Base-by-base conservation (phyloP, 2,797 vertebrate genomes). In the Rhadinocentrus ornatus region DNA sequence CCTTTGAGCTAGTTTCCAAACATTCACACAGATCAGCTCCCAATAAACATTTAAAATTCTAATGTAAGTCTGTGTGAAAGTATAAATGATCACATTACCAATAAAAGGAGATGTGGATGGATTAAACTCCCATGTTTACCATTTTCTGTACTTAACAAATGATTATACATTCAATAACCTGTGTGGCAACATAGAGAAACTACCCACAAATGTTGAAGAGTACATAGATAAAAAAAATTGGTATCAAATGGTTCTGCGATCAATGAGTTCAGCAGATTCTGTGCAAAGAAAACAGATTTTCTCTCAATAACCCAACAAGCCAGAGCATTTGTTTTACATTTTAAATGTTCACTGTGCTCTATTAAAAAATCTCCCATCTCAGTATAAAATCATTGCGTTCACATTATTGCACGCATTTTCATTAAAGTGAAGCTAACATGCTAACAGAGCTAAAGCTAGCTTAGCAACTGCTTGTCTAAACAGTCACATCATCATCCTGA, bases 361-460 rank as follows among this genome's bases (percentile, higher is more conserved):
- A 65, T 29, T 68, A 46, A 54, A 37, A 44, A 1, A 39, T 53
- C 32, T 54, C 53, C 56, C 6, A 9, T 64, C 9, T 56, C 26
- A 62, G 34, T 67, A 12, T 56, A 20, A 29, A 32, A 78, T 75
- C 63, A 68, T 59, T 53, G 57, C 54, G 53, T 81, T 86, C 27
- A 61, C 55, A 66, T 66, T 85, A 89, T 88, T 84, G 85, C 82
- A 89, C 77, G 32, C 29, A 73, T 68, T 73, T 27, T 73, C 32
- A 35, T 60, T 35, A 24, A 58, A 61, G 13, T 70, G 73, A 74
- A 71, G 62, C 73, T 60, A 78, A 77, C 65, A 69, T 67, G 67
- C 68, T 54, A 46, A 69, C 2, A 6, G 29, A 58, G 57, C 64
- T 50, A 62, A 62, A 11, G 4, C 59, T 77, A 2, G 11, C 34